Evolutionary conservation across 2,888 invertebrate genomes (phyloP), one percentile per base, ranked within the genome.

Genomic region (Thecocarcelia acutangulata): DNA sequence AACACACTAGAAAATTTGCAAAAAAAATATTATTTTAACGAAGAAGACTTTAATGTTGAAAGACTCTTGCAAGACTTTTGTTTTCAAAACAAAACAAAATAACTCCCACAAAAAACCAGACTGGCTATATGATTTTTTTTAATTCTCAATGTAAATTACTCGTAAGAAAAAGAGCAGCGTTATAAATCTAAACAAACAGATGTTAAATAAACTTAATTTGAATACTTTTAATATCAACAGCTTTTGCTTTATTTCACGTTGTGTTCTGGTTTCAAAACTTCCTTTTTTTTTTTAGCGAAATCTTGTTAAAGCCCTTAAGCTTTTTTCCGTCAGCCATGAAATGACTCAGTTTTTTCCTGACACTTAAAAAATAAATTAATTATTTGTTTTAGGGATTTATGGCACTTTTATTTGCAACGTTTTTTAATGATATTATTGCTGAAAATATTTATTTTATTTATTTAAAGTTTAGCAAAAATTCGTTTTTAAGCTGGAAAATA

Each of bases 191-290:
- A 56, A 56, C 1, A 15, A 54, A 56, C 54, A 70, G 61, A 56
- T 54, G 59, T 61, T 76, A 58, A 72, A 52, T 17, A 66, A 73
- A 58, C 46, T 19, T 3, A 56, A 77, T 77, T 77, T 81, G 73
- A 68, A 69, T 73, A 8, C 12, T 17, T 46, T 68, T 68, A 6
- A 44, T 9, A 24, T 48, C 37, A 3, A 37, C 11, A 13, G 11
- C 5, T 59, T 42, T 59, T 44, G 12, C 6, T n/a, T 19, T 6
- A 6, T 0, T 42, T 28, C 48, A 12, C 12, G 28, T 28, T 33
- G 5, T 33, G 33, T 33, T 24, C 37, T 52, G 17, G 11, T 52
- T 61, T 72, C 13, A n/a, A 5, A 73, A 61, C 11, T 50, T 12
- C 3, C 0, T 44, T 37, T 50, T 19, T 70, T 50, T 15, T 4